A percentile compares a stretch with the other conserved stretches of the same genome.
Evolutionary conservation across 1,140 invertebrate species (phyloP).

Genomic region (Penaeus chinensis): DNA sequence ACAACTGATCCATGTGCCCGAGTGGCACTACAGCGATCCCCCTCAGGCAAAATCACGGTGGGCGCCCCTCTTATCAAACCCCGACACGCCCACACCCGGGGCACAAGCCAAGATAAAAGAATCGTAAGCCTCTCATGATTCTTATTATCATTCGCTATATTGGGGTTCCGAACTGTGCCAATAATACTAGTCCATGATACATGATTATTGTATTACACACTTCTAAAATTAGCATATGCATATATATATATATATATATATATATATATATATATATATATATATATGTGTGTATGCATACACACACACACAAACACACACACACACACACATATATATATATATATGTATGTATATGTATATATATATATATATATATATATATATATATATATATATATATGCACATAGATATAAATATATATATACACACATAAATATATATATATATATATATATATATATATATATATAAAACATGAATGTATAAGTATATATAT

Average conservation of each 20-base stretch:
- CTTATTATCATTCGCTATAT: no score
- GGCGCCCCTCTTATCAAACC: background rate
- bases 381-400: background rate
- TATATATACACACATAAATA: background rate
- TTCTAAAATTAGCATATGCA: no score
- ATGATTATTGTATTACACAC: no score
- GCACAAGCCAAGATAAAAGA: no score
- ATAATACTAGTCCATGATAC: no score
- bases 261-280: constrained; percentile 16
- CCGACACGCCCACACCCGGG: no score
- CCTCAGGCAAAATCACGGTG: background rate
- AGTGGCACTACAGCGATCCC: constrained; percentile 10
- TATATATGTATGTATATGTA: constrained; percentile 16
- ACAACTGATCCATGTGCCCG: constrained; percentile 8
- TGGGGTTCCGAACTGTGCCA: no score
- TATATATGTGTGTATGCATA: constrained; percentile 6
- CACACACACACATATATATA: constrained; percentile 9
- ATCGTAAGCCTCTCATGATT: no score
- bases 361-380: background rate
- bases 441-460: background rate
- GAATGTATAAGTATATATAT: constrained; percentile 8
- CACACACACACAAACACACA: background rate
- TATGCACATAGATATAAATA: background rate
- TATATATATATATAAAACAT: background rate
- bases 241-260: constrained; percentile 24